Conservation (phyloP, 2,797 vertebrate species). For the Sibirionetta formosa region DNA sequence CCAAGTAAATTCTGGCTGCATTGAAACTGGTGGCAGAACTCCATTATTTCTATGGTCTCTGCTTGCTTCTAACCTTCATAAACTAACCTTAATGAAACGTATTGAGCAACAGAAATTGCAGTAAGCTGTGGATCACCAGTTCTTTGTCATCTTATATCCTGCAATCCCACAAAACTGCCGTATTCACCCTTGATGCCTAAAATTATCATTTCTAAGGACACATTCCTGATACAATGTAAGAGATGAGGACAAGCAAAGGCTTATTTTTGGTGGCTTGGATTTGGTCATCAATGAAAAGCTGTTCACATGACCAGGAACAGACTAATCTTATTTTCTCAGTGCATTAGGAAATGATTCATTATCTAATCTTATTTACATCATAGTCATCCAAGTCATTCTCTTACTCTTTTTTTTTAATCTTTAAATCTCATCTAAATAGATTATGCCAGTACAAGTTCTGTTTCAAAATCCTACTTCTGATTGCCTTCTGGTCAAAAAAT, state of each 20-base stretch:
- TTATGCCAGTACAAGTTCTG: slow-evolving; percentile 53
- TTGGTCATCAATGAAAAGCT: slow-evolving; percentile 44
- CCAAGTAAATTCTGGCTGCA: neutral
- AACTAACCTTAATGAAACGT: neutral
- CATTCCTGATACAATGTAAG: neutral
- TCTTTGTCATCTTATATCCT: neutral
- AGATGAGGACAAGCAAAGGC: slow-evolving; percentile 17
- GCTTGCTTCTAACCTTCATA: slow-evolving; percentile 1
- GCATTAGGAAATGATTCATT: slow-evolving; percentile 73
- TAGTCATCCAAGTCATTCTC: slow-evolving; percentile 51
- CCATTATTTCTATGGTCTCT: neutral
- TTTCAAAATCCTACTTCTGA: slow-evolving; percentile 58
- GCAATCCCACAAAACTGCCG: neutral
- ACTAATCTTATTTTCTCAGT: slow-evolving; percentile 69
- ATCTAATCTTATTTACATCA: slow-evolving; percentile 77
- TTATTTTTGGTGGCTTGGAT: slow-evolving; percentile 39
- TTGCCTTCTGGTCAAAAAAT: slow-evolving; percentile 41
- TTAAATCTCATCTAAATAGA: slow-evolving; percentile 74
- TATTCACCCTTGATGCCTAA: neutral
- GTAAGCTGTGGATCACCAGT: neutral
- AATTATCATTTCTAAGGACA: neutral
- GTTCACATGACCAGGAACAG: slow-evolving; percentile 54
- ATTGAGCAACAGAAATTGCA: neutral
- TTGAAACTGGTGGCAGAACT: neutral
- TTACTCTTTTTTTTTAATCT: slow-evolving; percentile 68